These are phyloP conservation scores for Onychostruthus taczanowskii DNA, from an alignment of 2,113 vertebrate genomes.

Conservation along the genomic window DNA sequence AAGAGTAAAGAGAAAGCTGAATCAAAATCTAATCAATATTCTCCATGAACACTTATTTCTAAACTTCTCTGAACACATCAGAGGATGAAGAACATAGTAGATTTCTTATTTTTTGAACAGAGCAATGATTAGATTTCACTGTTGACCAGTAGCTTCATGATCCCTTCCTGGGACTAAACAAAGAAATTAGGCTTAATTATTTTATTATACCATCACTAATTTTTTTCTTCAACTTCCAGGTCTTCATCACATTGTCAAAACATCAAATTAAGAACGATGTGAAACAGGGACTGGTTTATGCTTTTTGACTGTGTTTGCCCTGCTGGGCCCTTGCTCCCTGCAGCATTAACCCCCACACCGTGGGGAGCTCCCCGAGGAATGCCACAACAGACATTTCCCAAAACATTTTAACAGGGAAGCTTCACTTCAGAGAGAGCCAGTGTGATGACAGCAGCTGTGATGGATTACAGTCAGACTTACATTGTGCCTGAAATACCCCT, in stretches of 20 bases:
- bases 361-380: fast-evolving
- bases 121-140: neutral
- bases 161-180: neutral
- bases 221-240: neutral
- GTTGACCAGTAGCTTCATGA: neutral
- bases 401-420: neutral
- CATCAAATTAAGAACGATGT: neutral
- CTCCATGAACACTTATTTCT: neutral
- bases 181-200: neutral
- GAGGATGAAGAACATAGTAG: neutral
- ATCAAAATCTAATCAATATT: neutral
- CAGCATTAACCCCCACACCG: fast-evolving
- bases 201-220: neutral
- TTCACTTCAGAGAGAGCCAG: neutral
- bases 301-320: neutral
- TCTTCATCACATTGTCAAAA: neutral
- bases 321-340: neutral
- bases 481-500: neutral
- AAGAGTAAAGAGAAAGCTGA: neutral
- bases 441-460: neutral
- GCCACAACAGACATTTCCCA: neutral
- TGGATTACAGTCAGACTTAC: neutral
- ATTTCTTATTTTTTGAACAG: neutral
- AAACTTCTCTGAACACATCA: neutral
- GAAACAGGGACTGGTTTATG: neutral